Percentiles rank a stretch among this genome's conserved stretches.
These are phyloP conservation scores for Glareola pratincola DNA, from an alignment of 2,113 vertebrate species.

Conservation along the genomic window DNA sequence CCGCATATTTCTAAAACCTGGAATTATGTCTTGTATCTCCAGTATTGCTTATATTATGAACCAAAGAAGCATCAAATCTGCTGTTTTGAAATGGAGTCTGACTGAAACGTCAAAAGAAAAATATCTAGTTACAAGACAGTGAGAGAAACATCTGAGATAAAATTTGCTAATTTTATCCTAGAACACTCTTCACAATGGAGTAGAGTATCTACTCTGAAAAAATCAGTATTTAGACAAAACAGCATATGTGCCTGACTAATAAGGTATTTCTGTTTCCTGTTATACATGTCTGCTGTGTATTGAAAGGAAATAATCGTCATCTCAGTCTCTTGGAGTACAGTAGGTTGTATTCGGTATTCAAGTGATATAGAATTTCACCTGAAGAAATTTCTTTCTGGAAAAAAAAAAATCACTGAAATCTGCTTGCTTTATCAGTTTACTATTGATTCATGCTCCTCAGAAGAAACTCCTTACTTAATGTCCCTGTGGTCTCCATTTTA, in stretches of 20 bases:
- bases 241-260: neutral
- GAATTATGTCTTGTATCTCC: neutral
- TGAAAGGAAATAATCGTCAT: neutral
- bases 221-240: neutral
- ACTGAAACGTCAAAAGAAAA: slow-evolving; percentile 9
- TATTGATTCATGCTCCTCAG: neutral
- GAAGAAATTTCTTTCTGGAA: neutral
- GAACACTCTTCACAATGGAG: neutral
- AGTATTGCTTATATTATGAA: neutral
- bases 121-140: neutral
- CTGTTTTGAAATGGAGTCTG: neutral
- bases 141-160: neutral
- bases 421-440: neutral
- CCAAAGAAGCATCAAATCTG: neutral
- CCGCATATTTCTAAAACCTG: neutral
- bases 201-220: neutral
- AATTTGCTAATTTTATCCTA: slow-evolving; percentile 8
- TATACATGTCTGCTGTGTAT: neutral
- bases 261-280: neutral
- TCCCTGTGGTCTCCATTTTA: neutral
- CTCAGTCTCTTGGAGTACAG: neutral
- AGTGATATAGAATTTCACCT: neutral
- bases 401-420: neutral
- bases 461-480: neutral
- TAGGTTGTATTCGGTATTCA: neutral